These are phyloP conservation scores for Crenichthys baileyi DNA, from an alignment of 2,797 vertebrate species.

Conservation along the genomic window DNA sequence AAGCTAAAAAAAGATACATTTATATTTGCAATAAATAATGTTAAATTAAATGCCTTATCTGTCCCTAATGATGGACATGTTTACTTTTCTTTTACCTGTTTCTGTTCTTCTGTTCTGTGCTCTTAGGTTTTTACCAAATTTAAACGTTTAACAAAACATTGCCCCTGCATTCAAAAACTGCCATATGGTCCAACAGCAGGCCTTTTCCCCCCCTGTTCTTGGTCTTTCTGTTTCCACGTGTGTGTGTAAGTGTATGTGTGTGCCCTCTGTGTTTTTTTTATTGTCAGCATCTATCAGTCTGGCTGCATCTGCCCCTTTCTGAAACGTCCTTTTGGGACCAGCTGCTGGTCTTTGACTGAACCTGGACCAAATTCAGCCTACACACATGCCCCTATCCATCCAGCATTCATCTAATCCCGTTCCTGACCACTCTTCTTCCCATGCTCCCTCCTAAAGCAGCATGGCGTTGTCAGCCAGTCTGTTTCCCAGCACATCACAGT, in stretches of 20 bases:
- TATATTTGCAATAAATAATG: slow-evolving; percentile 11
- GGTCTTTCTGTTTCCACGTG: slow-evolving; percentile 11
- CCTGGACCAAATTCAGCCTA: slow-evolving; percentile 55
- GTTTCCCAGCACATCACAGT: slow-evolving; percentile 71
- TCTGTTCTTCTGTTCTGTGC: slow-evolving; percentile 20
- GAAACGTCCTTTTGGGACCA: slow-evolving; percentile 57
- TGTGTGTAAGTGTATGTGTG: slow-evolving; percentile 12
- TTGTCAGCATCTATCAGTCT: slow-evolving; percentile 67
- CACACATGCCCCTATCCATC: slow-evolving; percentile 39
- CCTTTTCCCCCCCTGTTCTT: slow-evolving; percentile 27
- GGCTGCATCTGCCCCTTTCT: slow-evolving; percentile 52
- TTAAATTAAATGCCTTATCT: slow-evolving; percentile 1
- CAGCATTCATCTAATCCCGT: slow-evolving; percentile 59
- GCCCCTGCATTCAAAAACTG: slow-evolving; percentile 51
- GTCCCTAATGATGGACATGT: slow-evolving; percentile 7
- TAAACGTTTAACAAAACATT: slow-evolving; percentile 59
- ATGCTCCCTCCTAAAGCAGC: slow-evolving; percentile 64
- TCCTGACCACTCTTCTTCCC: slow-evolving; percentile 52
- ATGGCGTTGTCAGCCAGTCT: slow-evolving; percentile 65
- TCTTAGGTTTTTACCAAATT: slow-evolving; percentile 54
- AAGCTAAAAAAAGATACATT: not conserved
- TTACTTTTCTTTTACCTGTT: slow-evolving; percentile 15
- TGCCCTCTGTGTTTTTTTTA: slow-evolving; percentile 63
- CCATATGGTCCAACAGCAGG: slow-evolving; percentile 72
- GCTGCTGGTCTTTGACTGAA: slow-evolving; percentile 64